Evolutionary conservation across 1,140 invertebrate genomes (phyloP).

Genomic region (Magallana angulata): DNA sequence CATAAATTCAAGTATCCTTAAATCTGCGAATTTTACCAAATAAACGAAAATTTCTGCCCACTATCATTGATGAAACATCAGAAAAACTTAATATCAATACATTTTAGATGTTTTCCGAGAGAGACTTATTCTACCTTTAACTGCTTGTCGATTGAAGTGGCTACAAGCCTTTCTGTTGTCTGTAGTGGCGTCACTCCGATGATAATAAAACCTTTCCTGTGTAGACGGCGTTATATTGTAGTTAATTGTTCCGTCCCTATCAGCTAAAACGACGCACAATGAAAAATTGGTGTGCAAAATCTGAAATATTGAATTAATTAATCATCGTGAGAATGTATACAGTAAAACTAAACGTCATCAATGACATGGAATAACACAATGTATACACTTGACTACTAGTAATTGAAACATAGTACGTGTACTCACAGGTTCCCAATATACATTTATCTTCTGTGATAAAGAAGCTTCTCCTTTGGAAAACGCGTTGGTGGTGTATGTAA

Average conservation of each 20-base stretch:
- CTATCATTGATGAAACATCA: no score
- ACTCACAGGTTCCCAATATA: background rate
- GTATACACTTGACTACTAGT: no score
- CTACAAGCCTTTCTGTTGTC: background rate
- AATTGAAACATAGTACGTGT: no score
- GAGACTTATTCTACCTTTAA: background rate
- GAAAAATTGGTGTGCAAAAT: background rate
- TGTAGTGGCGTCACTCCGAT: background rate
- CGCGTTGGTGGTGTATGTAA: background rate
- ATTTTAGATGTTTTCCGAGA: background rate
- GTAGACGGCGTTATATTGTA: background rate
- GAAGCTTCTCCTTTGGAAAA: background rate
- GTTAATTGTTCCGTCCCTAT: background rate
- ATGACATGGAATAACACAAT: background rate
- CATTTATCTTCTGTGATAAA: background rate
- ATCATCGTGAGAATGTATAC: background rate
- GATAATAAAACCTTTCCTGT: background rate
- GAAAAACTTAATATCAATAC: no score
- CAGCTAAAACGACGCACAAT: background rate
- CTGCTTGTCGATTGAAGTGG: background rate
- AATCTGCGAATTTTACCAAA: no score
- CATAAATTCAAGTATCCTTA: no score
- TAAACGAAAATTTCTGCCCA: no score
- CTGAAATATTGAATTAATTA: background rate
- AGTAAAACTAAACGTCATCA: background rate